Evolutionary conservation across 1,140 invertebrate genomes (phyloP), one percentile per base, ranked within the genome.

Genomic region (Leptinotarsa lineolata): DNA sequence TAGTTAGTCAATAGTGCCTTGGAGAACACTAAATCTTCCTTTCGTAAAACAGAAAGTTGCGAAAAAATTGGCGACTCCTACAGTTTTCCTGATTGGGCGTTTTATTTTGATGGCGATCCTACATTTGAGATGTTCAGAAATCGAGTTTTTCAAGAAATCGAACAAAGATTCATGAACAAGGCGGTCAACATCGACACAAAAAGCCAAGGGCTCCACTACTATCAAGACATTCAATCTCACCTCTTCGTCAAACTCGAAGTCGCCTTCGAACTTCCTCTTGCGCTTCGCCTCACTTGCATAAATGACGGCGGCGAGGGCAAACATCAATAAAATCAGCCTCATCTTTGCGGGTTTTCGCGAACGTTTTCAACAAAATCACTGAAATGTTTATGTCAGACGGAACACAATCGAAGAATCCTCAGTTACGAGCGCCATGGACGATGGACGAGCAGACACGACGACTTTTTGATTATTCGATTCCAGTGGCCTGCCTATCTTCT

Each of bases 161-260:
- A 48, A 22, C 54, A 61, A 68, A 63, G 24, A 73, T 69, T 22
- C 70, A 12, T 60, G 0, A 18, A 18, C 21, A 18, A 60, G 59
- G 59, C 12, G 6, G 59, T 21, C 59, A 11, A 18, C 18, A 60
- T 21, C 59, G 18, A 60, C 8, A 60, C 18, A 60, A 60, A 60
- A 60, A 18, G 21, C 18, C 16, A 64, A 22, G 21, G 30, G 63
- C 63, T 20, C 63, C 16, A n/a, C 30, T 64, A 64, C 30, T 64
- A 22, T 39, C 48, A 54, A 54, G 48, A 63, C 58, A 59, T 30
- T 15, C 20, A 13, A 63, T 24, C 86, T 85, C 81, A 91, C 90
- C 89, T 91, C 90, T 81, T 91, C 90, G 72, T 89, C 90, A 77
- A 91, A 91, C 77, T 91, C 90, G 80, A 91, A 91, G 77, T 91